phyloP scores from a whole-genome alignment of 2,797 vertebrate species.

The Urophycis tenuis region DNA sequence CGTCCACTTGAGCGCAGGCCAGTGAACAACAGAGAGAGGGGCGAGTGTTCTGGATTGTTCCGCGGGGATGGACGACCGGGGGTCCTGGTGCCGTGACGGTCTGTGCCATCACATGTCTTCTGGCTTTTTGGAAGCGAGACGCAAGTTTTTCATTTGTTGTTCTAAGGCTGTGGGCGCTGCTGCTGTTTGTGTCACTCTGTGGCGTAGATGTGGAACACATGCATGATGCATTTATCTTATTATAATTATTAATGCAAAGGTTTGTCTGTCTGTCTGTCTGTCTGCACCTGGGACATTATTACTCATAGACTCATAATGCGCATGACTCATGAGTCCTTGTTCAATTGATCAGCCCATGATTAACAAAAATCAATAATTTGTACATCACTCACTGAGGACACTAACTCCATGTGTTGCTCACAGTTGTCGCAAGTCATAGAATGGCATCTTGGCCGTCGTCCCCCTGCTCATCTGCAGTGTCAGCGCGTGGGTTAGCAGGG shows the following conservation, averaged over 20 bases:
- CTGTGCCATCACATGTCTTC: neutral
- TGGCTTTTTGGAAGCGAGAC: neutral
- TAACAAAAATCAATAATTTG: too few relatives aligned
- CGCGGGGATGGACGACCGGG: neutral
- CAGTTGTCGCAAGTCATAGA: neutral
- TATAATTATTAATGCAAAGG: too few relatives aligned
- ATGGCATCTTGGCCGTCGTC: neutral
- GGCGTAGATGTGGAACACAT: too few relatives aligned
- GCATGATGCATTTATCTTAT: too few relatives aligned
- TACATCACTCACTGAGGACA: neutral
- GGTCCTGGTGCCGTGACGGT: neutral
- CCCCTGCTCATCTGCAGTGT: neutral
- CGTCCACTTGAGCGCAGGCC: neutral
- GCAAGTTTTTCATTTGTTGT: too few relatives aligned
- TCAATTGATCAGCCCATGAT: too few relatives aligned
- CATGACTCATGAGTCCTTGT: too few relatives aligned
- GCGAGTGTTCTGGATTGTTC: neutral
- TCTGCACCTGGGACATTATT: too few relatives aligned
- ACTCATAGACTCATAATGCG: too few relatives aligned
- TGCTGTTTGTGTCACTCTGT: too few relatives aligned
- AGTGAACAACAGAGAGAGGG: neutral
- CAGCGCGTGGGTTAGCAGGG: neutral
- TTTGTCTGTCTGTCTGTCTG: too few relatives aligned
- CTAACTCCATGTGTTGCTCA: neutral
- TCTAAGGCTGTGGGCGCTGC: too few relatives aligned